Percentiles rank a stretch among this genome's conserved stretches.
Conservation (phyloP, 1,140 invertebrate species). For the Apis florea region DNA sequence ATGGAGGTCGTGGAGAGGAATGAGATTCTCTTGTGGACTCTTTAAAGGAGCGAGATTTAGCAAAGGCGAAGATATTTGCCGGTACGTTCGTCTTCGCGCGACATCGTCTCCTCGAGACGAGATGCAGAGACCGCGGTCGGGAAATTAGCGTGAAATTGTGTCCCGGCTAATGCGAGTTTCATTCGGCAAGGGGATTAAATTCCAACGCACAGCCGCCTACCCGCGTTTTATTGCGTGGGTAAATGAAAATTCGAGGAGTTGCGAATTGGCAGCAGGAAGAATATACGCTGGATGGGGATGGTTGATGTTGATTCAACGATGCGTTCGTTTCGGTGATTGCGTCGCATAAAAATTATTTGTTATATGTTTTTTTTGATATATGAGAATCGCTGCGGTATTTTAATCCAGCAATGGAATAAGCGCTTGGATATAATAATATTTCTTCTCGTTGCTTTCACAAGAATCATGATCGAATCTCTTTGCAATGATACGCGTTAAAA, state of each 20-base stretch:
- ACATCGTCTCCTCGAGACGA: slow-evolving; percentile 21
- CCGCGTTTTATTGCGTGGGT: slow-evolving; percentile 29
- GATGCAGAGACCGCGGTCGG: background rate
- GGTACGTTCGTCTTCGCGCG: slow-evolving; percentile 24
- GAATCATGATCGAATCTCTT: no score
- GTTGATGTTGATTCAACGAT: slow-evolving; percentile 10
- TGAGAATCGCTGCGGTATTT: no score
- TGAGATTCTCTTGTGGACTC: background rate
- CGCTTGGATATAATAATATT: no score
- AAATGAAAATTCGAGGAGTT: slow-evolving; percentile 45
- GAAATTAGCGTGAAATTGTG: slow-evolving; percentile 53
- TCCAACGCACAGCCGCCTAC: slow-evolving; percentile 22
- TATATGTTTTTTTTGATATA: no score
- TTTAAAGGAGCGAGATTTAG: background rate
- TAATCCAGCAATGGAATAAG: no score
- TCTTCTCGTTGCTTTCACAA: no score
- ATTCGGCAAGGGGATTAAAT: slow-evolving; percentile 48
- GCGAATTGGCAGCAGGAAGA: slow-evolving; percentile 22
- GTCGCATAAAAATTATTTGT: background rate
- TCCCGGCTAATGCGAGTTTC: slow-evolving; percentile 35
- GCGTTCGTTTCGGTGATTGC: background rate
- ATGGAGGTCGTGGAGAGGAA: background rate
- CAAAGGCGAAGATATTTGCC: slow-evolving; percentile 27
- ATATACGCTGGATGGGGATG: background rate
- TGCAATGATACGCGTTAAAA: no score